Percentiles rank a stretch among this genome's conserved stretches.
phyloP scores from a whole-genome alignment of 2,797 vertebrate species.

The Ptychadena robeensis region DNA sequence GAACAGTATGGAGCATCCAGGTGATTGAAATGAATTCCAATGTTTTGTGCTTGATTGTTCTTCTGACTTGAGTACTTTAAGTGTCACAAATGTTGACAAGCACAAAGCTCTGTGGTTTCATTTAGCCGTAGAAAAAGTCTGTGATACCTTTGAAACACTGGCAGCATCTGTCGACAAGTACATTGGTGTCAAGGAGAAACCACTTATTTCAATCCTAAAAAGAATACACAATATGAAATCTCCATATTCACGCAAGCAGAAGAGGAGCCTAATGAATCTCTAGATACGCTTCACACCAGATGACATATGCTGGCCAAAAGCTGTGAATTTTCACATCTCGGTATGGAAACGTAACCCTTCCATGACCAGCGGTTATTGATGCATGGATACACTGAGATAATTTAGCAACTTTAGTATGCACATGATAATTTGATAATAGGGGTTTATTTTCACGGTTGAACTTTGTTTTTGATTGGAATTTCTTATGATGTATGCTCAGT shows the following conservation, averaged over 20 bases:
- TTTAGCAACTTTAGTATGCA: too few relatives aligned
- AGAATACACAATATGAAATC: neutral
- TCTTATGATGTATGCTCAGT: too few relatives aligned
- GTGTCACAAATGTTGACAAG: constrained; percentile 1
- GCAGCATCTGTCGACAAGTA: neutral
- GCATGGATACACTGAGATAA: too few relatives aligned
- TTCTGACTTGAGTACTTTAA: neutral
- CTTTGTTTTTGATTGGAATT: too few relatives aligned
- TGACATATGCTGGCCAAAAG: neutral
- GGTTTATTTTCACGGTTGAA: too few relatives aligned
- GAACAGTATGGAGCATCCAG: neutral
- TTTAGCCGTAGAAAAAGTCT: neutral
- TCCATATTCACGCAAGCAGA: neutral
- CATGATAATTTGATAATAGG: too few relatives aligned
- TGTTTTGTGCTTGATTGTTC: neutral
- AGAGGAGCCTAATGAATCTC: neutral
- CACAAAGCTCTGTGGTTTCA: neutral
- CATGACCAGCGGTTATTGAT: too few relatives aligned
- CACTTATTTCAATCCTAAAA: neutral
- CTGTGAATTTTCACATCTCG: neutral
- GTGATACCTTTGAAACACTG: neutral
- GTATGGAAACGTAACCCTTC: neutral
- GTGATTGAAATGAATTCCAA: neutral
- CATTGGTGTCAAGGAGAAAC: neutral
- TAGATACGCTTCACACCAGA: too few relatives aligned